Percentiles rank a stretch among this genome's conserved stretches.
Evolutionary conservation across 1,140 invertebrate genomes (phyloP).

Genomic region (Calliopsis andreniformis): DNA sequence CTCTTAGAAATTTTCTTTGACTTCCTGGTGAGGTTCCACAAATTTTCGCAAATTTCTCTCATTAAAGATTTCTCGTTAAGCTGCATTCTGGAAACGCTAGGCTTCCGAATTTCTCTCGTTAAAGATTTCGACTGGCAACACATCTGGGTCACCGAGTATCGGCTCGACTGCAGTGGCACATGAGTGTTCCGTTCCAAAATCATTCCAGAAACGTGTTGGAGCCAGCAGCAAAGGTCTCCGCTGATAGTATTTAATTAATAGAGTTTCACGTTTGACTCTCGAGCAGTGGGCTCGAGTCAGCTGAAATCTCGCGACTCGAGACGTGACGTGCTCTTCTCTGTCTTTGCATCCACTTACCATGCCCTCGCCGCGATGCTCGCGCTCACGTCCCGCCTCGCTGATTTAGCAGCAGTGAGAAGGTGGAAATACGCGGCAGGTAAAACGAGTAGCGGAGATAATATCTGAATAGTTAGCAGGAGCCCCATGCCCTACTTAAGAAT

Average conservation of each 20-base stretch:
- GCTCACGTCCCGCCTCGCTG: conserved; percentile 9
- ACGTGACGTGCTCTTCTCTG: neutral
- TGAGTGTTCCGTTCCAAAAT: too few species aligned
- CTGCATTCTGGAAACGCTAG: neutral
- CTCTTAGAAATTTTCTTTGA: neutral
- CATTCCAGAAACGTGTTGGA: too few species aligned
- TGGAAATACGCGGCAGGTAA: neutral
- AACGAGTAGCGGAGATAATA: neutral
- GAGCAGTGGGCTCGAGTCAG: too few species aligned
- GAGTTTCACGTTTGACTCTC: neutral
- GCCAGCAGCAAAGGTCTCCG: too few species aligned
- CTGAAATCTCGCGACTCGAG: neutral
- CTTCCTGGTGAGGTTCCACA: too few species aligned
- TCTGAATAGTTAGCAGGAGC: neutral
- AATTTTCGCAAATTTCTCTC: neutral
- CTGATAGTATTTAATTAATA: too few species aligned
- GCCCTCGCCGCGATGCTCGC: neutral
- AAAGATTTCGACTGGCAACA: neutral
- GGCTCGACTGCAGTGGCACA: too few species aligned
- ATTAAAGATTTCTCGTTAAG: neutral
- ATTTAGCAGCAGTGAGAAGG: conserved; percentile 12
- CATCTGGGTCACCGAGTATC: neutral
- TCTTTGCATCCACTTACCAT: neutral
- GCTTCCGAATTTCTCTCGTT: conserved; percentile 1
- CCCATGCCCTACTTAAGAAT: conserved; percentile 24